Evolutionary conservation across 2,888 invertebrate species (phyloP), one percentile per base, ranked within the genome.

Genomic region (Ptycholaimellus sp.): DNA sequence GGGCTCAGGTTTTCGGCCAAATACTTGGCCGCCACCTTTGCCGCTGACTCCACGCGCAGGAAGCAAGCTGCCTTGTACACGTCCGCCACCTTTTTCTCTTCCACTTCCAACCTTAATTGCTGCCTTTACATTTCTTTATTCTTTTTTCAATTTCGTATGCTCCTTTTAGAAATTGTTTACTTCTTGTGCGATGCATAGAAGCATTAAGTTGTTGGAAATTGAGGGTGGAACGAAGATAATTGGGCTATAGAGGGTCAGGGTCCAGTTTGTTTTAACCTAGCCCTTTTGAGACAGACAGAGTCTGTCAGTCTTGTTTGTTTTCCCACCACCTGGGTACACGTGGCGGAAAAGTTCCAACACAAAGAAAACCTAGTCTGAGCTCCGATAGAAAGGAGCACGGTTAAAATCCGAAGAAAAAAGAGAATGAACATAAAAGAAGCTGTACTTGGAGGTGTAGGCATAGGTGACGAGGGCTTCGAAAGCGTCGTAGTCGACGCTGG

Each of bases 21-120:
- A 63, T 67, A 73, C 46, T 67, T 67, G 50, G 70, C 75, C 64
- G 71, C 80, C 7, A 61, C 72, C 70, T 68, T 66, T 37, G 74
- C 71, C 42, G 74, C 75, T 19, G 71, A 62, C 46, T 73, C 72
- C 67, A 81, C 72, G 57, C 47, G 47, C 52, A 81, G 67, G 41
- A 71, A 70, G 56, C 69, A 70, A 7, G 80, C 78, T n/a, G 76
- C 73, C 52, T 71, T 64, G 67, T 78, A 81, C 41, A 80, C 72
- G 18, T 72, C 70, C 52, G 73, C 73, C 39, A 80, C 72, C 58
- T 71, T 61, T 39, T 61, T 57, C 5, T 60, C 59, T 31, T 60
- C 60, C 35, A 69, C 61, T 44, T 65, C 63, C 46, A 70, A 53
- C 42, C 69, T 68, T 49, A 36, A 59, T 54, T 9, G 25, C 13